Evolutionary conservation across 2,888 invertebrate genomes (phyloP), one percentile per base, ranked within the genome.

Genomic region (Ochropleura leucogaster): DNA sequence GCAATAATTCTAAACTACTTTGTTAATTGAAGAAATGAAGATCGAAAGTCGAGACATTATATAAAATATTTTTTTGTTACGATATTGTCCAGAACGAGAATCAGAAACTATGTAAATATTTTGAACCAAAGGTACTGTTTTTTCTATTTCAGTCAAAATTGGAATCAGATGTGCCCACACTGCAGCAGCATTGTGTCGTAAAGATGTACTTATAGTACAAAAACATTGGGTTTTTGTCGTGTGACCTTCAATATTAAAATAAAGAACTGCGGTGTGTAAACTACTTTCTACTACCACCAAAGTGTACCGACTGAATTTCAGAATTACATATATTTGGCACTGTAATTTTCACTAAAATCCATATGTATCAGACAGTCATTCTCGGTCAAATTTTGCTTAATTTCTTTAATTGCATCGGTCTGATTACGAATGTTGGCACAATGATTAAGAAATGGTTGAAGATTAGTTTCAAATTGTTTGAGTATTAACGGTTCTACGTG

Each of bases 61-160:
- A 66, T 74, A 72, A 71, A 85, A 83, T 47, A 84, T 79, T 42
- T 78, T 83, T 60, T 82, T 84, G 63, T 87, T 87, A 16, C 82
- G 77, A 59, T 84, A 85, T 69, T 84, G 30, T 30, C 30, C 30
- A 30, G 30, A 30, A 30, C 1, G 30, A 30, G 30, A 30, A 30
- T 30, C 30, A 30, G 30, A 69, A 57, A 79, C 53, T 62, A 84
- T 64, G 74, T 74, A 53, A 57, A 84, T 68, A 62, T 69, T 75
- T 20, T 65, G 64, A 68, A 84, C 68, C 44, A 72, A 49, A 69
- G 80, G 72, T 64, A 64, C 57, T 57, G 57, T 20, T 46, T 69
- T 60, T 68, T 82, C 71, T 51, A 85, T 77, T 70, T 79, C 74
- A n/a, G 63, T 53, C 66, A 82, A 76, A 74, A 83, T 63, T 66